Evolutionary conservation across 2,113 vertebrate genomes (phyloP).

Genomic region (Macrotis lagotis): DNA sequence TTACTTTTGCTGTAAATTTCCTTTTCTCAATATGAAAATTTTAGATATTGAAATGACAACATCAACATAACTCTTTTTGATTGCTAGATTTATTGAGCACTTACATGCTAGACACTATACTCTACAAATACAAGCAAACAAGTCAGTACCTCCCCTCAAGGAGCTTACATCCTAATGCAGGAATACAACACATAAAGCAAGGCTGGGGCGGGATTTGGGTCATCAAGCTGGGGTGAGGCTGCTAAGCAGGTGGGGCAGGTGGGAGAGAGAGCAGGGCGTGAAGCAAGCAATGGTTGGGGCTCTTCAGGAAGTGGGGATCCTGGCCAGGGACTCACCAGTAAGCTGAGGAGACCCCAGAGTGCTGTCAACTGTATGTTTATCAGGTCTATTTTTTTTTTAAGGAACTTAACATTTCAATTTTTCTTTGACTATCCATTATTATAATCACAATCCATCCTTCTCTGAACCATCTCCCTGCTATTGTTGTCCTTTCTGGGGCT

Average conservation of each 20-base stretch:
- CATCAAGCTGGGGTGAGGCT: neutral
- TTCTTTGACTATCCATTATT: neutral
- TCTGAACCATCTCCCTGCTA: neutral
- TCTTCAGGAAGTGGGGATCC: neutral
- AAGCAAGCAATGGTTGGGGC: neutral
- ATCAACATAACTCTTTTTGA: neutral
- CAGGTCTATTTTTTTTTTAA: neutral
- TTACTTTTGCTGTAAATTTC: neutral
- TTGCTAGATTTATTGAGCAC: neutral
- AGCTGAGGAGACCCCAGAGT: neutral
- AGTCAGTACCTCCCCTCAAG: neutral
- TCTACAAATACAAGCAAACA: neutral
- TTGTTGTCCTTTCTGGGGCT: neutral
- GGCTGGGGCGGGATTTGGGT: neutral
- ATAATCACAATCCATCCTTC: neutral
- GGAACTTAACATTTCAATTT: neutral
- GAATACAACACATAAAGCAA: neutral
- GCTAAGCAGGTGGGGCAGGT: neutral
- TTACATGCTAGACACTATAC: slow-evolving; percentile 2
- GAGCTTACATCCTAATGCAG: neutral
- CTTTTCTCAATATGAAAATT: neutral
- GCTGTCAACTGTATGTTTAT: neutral
- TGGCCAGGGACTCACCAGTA: neutral
- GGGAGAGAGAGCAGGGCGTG: neutral
- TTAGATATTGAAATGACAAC: neutral